These are phyloP conservation scores for Paracanthobrama guichenoti DNA, from an alignment of 2,113 vertebrate species.

Conservation along the genomic window DNA sequence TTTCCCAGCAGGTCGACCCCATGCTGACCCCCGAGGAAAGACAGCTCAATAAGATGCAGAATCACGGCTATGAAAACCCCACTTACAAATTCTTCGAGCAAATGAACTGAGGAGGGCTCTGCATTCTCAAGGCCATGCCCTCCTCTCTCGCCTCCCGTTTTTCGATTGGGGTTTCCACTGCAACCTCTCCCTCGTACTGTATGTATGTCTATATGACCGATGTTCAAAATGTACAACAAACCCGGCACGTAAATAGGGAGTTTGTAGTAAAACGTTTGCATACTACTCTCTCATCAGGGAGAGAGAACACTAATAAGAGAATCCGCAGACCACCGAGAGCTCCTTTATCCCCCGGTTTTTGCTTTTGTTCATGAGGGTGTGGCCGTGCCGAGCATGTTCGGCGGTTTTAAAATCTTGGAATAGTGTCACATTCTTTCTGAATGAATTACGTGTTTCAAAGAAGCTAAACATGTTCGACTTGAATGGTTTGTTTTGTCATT, in stretches of 20 bases:
- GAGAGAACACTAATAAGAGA: slow-evolving; percentile 38
- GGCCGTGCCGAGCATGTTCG: slow-evolving; percentile 9
- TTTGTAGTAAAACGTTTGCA: slow-evolving; percentile 46
- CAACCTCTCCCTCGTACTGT: slow-evolving; percentile 52
- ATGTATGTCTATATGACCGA: slow-evolving; percentile 51
- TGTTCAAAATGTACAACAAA: slow-evolving; percentile 41
- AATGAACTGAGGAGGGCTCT: slow-evolving; percentile 77
- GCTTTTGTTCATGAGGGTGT: slow-evolving; percentile 14
- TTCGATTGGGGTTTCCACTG: slow-evolving; percentile 48
- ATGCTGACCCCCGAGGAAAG: slow-evolving; percentile 82
- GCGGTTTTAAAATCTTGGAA: slow-evolving; percentile 38
- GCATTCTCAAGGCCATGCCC: slow-evolving; percentile 62
- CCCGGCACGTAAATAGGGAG: slow-evolving; percentile 45
- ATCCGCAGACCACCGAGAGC: slow-evolving; percentile 16
- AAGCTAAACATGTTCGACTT: slow-evolving; percentile 5
- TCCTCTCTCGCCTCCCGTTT: slow-evolving; percentile 43
- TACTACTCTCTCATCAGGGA: slow-evolving; percentile 37
- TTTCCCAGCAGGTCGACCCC: slow-evolving; percentile 77
- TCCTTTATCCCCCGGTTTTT: slow-evolving; percentile 25
- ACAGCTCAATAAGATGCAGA: slow-evolving; percentile 85
- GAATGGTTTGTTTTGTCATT: slow-evolving; percentile 7
- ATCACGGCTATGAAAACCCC: slow-evolving; percentile 84
- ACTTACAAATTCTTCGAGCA: slow-evolving; percentile 87
- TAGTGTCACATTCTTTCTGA: background rate
- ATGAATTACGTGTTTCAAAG: background rate